Base-by-base conservation (phyloP, 1,140 invertebrate genomes). In the Tetraneura akinire region DNA sequence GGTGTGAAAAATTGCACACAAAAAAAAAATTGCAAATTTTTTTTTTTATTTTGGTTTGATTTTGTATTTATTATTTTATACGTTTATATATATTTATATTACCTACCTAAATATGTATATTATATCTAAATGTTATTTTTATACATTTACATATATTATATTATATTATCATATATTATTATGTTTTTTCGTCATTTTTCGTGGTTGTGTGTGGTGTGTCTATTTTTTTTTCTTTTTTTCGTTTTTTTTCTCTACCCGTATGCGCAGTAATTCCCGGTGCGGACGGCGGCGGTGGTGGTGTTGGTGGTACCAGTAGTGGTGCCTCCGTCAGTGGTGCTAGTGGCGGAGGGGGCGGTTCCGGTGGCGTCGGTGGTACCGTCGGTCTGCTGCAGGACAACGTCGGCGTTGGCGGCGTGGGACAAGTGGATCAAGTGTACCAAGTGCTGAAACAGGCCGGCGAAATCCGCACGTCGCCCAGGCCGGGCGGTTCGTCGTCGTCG, bases 361-460 rank as follows among this genome's bases (percentile, higher is more conserved):
- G 23, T 18, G 14, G 18, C 8, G 62, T 45, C 16, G 47, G 11
- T 3, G 78, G 45, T 14, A 23, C n/a, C 47, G 37, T n/a, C 29
- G 18, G 18, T 26, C 47, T 23, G 18, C 68, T 23, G 23, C 68
- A 51, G 42, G 32, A 37, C 13, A n/a, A 0, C 26, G 32, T 29
- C 18, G 32, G 18, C 1, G 29, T 2, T 6, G 10, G 21, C 13
- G 11, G 21, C 23, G 55, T 3, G 4, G 82, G 86, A 86, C 92
- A 94, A 89, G 91, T 94, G 88, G 94, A 96, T 89, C 91, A 92
- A 87, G 94, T 93, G 85, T 96, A 96, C 88, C 94, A 94, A 89
- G 93, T 96, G 85, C 89, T 96, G 88, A 96, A 96, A 89, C 92
- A 95, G 87, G 94, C 94, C 83, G 92, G 92, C 83, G 93, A 95